These are phyloP conservation scores for Ceratina japonica DNA, from an alignment of 1,140 invertebrate genomes.

Conservation along the genomic window DNA sequence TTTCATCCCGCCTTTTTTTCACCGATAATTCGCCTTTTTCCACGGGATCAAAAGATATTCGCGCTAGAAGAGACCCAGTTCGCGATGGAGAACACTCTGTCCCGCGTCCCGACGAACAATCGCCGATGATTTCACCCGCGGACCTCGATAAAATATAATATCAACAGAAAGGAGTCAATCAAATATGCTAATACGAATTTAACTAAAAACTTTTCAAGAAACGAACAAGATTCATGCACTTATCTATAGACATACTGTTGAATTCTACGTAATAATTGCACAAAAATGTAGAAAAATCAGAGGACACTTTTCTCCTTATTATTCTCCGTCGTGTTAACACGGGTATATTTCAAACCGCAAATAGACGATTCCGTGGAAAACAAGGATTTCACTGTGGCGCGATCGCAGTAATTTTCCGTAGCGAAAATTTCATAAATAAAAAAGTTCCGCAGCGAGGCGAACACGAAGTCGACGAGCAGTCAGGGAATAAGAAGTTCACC, in stretches of 20 bases:
- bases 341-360: conserved; percentile 6
- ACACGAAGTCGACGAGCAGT: conserved; percentile 36
- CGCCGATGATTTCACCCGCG: too few relatives aligned
- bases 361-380: conserved; percentile 13
- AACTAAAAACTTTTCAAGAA: not conserved
- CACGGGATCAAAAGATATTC: conserved; percentile 1
- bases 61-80: not conserved
- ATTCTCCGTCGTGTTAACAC: not conserved
- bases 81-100: not conserved
- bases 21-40: conserved; percentile 37
- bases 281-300: too few relatives aligned
- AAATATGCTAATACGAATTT: too few relatives aligned
- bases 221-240: too few relatives aligned
- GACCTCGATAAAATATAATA: too few relatives aligned
- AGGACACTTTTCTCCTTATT: not conserved
- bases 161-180: too few relatives aligned
- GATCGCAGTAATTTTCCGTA: conserved; percentile 41
- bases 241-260: too few relatives aligned
- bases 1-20: too few relatives aligned
- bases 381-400: conserved; percentile 15
- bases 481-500: conserved; percentile 37
- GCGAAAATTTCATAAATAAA: conserved; percentile 59
- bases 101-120: not conserved
- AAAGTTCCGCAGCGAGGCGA: conserved; percentile 38
- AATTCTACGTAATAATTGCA: not conserved